A percentile compares a stretch with the other conserved stretches of the same genome.
phyloP scores from a whole-genome alignment of 2,113 vertebrate genomes.

The Anhinga rufa region DNA sequence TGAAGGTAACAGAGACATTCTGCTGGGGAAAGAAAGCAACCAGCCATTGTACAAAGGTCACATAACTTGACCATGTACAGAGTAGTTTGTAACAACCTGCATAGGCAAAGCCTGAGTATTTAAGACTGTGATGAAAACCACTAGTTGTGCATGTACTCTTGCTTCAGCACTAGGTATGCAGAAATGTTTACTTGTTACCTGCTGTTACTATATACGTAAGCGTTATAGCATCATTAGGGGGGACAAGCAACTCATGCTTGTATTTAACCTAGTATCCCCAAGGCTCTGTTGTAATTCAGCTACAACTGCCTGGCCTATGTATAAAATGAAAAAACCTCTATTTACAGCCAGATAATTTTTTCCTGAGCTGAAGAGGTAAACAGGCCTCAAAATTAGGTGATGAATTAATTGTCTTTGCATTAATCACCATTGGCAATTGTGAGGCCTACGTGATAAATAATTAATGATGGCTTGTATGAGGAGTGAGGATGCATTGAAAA shows the following conservation, averaged over 20 bases:
- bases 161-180: neutral
- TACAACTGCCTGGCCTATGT: neutral
- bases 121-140: neutral
- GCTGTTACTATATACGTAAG: neutral
- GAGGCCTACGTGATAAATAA: neutral
- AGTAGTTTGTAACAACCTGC: neutral
- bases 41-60: neutral
- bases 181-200: neutral
- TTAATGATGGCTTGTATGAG: neutral
- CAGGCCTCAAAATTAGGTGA: neutral
- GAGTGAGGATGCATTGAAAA: neutral
- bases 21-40: neutral
- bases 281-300: neutral
- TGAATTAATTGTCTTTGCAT: neutral
- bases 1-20: neutral
- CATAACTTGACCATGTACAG: neutral
- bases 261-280: neutral
- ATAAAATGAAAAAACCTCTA: neutral
- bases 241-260: neutral
- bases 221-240: neutral
- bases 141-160: neutral
- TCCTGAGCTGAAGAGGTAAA: neutral
- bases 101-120: neutral
- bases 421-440: neutral
- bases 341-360: neutral